Conservation (phyloP, 1,140 invertebrate genomes). For the Papilio helenus region DNA sequence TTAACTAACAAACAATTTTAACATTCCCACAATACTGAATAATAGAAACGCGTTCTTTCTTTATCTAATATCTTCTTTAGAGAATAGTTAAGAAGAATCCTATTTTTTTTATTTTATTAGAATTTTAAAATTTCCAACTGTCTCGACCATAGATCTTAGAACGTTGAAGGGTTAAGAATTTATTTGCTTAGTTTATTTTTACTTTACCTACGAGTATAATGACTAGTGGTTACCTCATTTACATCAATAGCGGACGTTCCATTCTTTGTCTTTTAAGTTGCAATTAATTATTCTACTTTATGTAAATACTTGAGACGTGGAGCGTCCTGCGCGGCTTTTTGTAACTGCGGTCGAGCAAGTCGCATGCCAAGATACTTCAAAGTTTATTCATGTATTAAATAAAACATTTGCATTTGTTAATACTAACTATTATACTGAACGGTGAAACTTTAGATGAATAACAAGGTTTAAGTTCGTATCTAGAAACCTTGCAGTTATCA, state of each 20-base stretch:
- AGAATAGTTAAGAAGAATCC: no score
- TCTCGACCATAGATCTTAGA: not conserved
- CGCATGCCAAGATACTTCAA: conserved; percentile 47
- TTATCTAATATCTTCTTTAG: no score
- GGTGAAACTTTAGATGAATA: not conserved
- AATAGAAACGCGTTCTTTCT: no score
- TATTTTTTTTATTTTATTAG: no score
- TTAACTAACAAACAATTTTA: no score
- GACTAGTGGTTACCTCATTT: conserved; percentile 66
- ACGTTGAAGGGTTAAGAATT: not conserved
- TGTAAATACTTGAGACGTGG: conserved; percentile 67
- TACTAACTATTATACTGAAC: not conserved
- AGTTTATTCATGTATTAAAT: conserved; percentile 51
- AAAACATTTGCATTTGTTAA: conserved; percentile 39
- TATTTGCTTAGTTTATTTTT: not conserved
- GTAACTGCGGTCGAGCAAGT: conserved; percentile 45
- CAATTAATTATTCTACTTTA: conserved; percentile 80
- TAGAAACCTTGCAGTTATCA: not conserved
- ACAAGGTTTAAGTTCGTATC: not conserved
- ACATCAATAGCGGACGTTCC: conserved; percentile 70
- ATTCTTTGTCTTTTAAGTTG: conserved; percentile 76
- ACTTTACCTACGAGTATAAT: conserved; percentile 15
- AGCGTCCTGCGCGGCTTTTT: conserved; percentile 56
- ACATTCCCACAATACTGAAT: no score
- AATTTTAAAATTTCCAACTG: no score